Evolutionary conservation across 2,113 vertebrate genomes (phyloP).

Genomic region (cattle (Bos taurus)): ARS-UCD2.0 NC_037329.1:31626001-31626500

Average conservation of each 20-base stretch:
- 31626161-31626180: neutral
- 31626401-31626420: neutral
- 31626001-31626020: neutral
- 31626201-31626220: neutral
- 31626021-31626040: neutral
- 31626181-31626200: neutral
- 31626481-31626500: neutral
- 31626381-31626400: neutral
- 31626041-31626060: neutral
- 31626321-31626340: neutral
- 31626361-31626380: neutral
- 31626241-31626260: neutral
- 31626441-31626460: neutral
- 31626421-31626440: neutral
- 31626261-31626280: neutral
- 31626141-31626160: neutral
- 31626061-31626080: neutral
- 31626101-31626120: neutral
- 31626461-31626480: neutral
- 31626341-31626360: neutral
- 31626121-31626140: neutral
- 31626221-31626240: neutral
- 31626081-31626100: neutral
- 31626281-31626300: neutral
- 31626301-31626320: neutral